Evolutionary conservation across 2,113 vertebrate species (phyloP).

Genomic region (Rhinichthys klamathensis): DNA sequence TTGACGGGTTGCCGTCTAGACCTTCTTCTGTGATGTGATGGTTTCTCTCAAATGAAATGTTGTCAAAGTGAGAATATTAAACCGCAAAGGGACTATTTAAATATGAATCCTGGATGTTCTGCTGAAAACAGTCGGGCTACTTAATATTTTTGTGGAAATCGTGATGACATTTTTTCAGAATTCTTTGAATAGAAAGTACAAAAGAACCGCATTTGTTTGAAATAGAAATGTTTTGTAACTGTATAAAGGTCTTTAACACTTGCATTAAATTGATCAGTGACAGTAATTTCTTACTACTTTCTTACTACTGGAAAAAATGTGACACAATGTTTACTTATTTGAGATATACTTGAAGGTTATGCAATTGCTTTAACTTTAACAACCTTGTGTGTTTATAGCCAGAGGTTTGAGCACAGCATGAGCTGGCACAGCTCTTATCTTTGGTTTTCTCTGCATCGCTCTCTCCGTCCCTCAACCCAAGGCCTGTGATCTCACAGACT

Average conservation of each 20-base stretch:
- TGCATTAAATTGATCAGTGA: too few species aligned
- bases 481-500: constrained; percentile 46
- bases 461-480: constrained; percentile 50
- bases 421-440: constrained; percentile 53
- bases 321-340: neutral
- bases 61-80: too few species aligned
- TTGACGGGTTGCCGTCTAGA: too few species aligned
- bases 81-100: too few species aligned
- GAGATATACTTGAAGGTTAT: neutral
- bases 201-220: neutral
- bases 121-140: neutral
- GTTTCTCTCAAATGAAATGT: too few species aligned
- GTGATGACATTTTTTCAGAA: neutral
- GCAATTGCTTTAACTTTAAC: neutral
- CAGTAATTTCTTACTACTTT: too few species aligned
- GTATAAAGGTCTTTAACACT: neutral
- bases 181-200: neutral
- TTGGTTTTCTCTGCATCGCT: constrained; percentile 22
- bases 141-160: neutral
- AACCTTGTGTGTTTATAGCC: neutral
- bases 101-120: too few species aligned
- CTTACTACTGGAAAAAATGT: neutral
- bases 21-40: too few species aligned
- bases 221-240: too few species aligned
- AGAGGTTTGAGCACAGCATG: constrained; percentile 21